Conservation (phyloP, 1,140 invertebrate genomes). For the Saccostrea glomerata region DNA sequence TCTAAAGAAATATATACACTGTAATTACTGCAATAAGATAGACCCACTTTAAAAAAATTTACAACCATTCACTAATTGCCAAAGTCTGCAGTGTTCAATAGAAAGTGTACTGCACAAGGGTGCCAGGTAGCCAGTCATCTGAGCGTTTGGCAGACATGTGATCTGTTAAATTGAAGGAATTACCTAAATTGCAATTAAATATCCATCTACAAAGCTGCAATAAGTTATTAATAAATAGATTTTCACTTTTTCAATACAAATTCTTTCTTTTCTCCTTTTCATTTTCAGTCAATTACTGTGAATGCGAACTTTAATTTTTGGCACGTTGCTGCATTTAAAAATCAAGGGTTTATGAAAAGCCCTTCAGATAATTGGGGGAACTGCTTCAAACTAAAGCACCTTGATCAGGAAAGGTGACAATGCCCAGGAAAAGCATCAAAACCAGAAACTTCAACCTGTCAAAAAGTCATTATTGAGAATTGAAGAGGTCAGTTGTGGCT, state of each 20-base stretch:
- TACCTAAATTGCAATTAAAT: conserved; percentile 31
- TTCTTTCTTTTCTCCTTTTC: not conserved
- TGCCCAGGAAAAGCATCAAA: conserved; percentile 13
- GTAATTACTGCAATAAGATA: not conserved
- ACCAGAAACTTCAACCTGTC: conserved; percentile 19
- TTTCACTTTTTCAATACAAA: conserved; percentile 21
- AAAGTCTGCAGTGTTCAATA: conserved; percentile 22
- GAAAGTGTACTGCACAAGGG: not conserved
- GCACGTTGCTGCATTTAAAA: not conserved
- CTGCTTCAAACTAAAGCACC: conserved; percentile 29
- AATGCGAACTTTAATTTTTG: conserved; percentile 4
- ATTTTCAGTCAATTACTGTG: conserved; percentile 21
- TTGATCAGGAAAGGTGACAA: not conserved
- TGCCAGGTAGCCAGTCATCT: conserved; percentile 11
- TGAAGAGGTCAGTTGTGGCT: conserved; percentile 9
- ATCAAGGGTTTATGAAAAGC: conserved; percentile 1
- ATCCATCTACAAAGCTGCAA: conserved; percentile 24
- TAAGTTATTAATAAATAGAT: conserved; percentile 12
- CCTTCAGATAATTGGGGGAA: conserved; percentile 32
- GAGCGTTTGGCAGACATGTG: conserved; percentile 4
- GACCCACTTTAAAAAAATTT: not conserved
- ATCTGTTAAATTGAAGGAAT: conserved; percentile 6
- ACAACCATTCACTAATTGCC: conserved; percentile 12
- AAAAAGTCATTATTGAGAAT: conserved; percentile 18
- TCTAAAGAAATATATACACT: conserved; percentile 8